Evolutionary conservation across 2,888 invertebrate genomes (phyloP).

Genomic region (Metallyticus violacea): DNA sequence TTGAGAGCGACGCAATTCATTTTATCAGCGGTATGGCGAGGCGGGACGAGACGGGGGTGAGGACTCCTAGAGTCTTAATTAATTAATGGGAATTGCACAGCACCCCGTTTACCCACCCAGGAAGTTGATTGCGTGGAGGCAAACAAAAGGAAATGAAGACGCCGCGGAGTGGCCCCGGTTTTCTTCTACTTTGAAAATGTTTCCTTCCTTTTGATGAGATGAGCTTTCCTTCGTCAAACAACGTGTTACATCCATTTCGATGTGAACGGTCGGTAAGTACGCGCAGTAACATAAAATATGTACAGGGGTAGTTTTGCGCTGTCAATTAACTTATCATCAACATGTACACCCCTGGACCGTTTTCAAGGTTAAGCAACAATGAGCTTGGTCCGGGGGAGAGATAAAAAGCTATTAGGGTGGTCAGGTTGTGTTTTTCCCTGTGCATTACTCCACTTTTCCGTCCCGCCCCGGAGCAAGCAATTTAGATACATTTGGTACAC

Average conservation of each 20-base stretch:
- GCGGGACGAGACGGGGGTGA: not conserved
- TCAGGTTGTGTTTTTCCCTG: too few species aligned
- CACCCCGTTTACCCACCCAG: constrained; percentile 7
- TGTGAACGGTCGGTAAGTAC: too few species aligned
- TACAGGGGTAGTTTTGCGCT: too few species aligned
- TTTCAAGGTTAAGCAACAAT: too few species aligned
- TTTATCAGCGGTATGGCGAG: not conserved
- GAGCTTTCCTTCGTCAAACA: too few species aligned
- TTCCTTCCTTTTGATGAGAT: too few species aligned
- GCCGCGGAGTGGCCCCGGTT: not conserved
- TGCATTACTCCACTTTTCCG: not conserved
- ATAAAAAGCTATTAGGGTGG: too few species aligned
- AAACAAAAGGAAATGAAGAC: not conserved
- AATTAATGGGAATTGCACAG: constrained; percentile 19
- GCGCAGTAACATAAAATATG: too few species aligned
- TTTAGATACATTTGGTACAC: constrained; percentile 31
- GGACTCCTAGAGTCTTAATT: constrained; percentile 13
- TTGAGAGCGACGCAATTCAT: not conserved
- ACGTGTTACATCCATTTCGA: too few species aligned
- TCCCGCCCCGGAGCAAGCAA: constrained; percentile 26
- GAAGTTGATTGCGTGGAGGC: not conserved
- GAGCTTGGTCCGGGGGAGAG: too few species aligned
- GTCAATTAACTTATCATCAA: too few species aligned
- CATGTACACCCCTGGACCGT: too few species aligned
- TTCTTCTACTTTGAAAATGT: not conserved